Evolutionary conservation across 2,113 vertebrate species (phyloP).

Genomic region (Microtus montanus): DNA sequence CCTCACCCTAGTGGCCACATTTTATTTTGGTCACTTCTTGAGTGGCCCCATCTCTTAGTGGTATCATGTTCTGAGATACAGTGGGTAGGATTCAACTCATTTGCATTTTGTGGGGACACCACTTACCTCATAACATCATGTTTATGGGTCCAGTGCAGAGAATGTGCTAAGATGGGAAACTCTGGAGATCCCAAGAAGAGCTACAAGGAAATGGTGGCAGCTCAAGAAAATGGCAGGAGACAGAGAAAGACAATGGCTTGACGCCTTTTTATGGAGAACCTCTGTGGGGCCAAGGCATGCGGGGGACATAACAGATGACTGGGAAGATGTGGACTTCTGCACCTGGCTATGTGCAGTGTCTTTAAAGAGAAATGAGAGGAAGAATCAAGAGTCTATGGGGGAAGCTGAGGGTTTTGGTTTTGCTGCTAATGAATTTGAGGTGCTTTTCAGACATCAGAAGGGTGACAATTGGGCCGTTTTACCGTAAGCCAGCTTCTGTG

Average conservation of each 20-base stretch:
- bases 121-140: not conserved
- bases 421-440: not conserved
- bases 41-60: not conserved
- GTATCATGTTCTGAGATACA: not conserved
- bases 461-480: not conserved
- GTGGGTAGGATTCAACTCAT: not conserved
- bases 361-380: conserved; percentile 8
- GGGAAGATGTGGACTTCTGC: conserved; percentile 12
- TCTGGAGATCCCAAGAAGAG: not conserved
- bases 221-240: not conserved
- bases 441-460: not conserved
- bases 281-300: not conserved
- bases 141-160: not conserved
- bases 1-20: not conserved
- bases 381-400: not conserved
- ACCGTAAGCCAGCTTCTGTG: not conserved
- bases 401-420: not conserved
- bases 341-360: not conserved
- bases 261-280: not conserved
- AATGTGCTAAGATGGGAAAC: not conserved
- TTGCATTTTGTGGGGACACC: not conserved
- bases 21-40: conserved; percentile 31
- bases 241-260: not conserved
- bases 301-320: not conserved
- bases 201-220: not conserved